These are phyloP conservation scores for Caretta caretta DNA, from an alignment of 2,113 vertebrate species.

Conservation along the genomic window DNA sequence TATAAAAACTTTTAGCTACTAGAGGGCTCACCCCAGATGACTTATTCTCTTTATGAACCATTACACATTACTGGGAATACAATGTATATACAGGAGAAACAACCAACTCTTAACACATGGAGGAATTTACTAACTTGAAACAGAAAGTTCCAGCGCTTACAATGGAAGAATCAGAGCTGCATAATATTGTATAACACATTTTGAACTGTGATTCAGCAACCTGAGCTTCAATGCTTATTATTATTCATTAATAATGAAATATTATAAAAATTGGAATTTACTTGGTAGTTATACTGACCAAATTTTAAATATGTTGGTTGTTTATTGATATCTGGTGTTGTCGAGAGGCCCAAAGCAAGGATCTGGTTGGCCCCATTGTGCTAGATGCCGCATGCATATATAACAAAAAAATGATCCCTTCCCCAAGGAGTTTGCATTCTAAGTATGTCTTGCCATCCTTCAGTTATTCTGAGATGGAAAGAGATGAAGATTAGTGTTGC, in stretches of 20 bases:
- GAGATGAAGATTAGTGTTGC: neutral
- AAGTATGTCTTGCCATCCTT: neutral
- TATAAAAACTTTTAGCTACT: neutral
- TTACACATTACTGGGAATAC: neutral
- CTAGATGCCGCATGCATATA: neutral
- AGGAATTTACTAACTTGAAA: neutral
- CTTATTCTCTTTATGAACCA: neutral
- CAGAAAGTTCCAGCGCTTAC: neutral
- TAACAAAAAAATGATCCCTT: neutral
- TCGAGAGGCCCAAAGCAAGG: neutral
- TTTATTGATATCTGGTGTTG: neutral
- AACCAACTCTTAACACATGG: accelerated
- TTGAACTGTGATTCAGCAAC: neutral
- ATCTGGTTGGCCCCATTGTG: neutral
- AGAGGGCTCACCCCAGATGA: neutral
- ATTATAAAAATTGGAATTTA: neutral
- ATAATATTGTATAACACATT: accelerated
- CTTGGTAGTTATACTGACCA: accelerated
- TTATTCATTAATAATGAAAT: neutral
- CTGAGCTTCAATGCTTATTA: neutral
- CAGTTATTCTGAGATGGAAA: accelerated
- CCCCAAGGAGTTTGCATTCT: neutral
- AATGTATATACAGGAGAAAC: accelerated
- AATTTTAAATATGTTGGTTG: neutral
- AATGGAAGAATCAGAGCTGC: neutral